These are phyloP conservation scores for Patagioenas fasciata DNA, from an alignment of 2,113 vertebrate species.

Conservation along the genomic window DNA sequence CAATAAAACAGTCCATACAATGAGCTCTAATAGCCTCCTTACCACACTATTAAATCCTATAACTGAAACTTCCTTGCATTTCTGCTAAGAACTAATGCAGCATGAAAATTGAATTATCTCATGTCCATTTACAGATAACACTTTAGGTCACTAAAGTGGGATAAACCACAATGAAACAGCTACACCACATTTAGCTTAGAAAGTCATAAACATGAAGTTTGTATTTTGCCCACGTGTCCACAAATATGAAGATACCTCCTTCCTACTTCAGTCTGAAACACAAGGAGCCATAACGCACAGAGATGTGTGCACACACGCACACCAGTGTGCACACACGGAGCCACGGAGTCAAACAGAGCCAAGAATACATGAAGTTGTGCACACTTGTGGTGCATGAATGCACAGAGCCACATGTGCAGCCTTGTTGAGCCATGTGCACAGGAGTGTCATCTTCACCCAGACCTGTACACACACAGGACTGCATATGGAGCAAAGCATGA, in stretches of 20 bases:
- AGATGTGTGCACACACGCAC: accelerated
- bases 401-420: accelerated
- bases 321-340: accelerated
- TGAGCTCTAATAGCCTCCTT: slow-evolving; percentile 18
- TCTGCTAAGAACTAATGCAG: slow-evolving; percentile 50
- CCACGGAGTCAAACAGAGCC: accelerated
- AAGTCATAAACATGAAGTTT: background rate
- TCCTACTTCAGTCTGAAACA: background rate
- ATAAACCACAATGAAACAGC: background rate
- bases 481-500: background rate
- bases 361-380: accelerated
- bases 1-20: slow-evolving; percentile 33
- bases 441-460: background rate
- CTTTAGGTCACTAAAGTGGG: background rate
- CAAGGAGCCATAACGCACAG: background rate
- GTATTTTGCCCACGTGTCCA: background rate
- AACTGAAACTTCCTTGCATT: slow-evolving; percentile 15
- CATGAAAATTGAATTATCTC: slow-evolving; percentile 54
- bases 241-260: background rate
- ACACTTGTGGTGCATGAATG: accelerated
- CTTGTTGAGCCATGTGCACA: accelerated
- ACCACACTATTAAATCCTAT: background rate
- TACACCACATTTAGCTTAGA: background rate
- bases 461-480: accelerated
- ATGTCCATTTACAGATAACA: slow-evolving; percentile 26